Base-by-base conservation (phyloP, 2,113 vertebrate species). In the Halichoerus grypus region DNA sequence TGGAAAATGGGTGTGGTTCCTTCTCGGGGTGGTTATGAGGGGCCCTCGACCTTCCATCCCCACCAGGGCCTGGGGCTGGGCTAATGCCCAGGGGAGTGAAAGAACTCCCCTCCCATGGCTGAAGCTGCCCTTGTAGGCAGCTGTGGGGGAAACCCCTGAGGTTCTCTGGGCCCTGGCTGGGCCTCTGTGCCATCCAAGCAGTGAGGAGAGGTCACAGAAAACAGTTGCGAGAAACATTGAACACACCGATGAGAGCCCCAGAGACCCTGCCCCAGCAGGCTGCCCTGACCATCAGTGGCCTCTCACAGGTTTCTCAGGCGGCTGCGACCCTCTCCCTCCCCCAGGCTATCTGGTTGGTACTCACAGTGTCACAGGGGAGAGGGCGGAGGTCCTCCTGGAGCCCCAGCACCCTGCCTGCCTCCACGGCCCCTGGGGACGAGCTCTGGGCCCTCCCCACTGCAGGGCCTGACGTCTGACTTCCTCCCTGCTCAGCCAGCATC, bases 381-480 rank as follows among this genome's bases (percentile, higher is more conserved):
- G 88, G 76, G 57, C 0, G 7, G 74, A 2, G 24, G 82, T 92
- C 88, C 39, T 85, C 76, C 67, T 22, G 42, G 36, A 18, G 67
- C 65, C 49, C 28, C 28, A 0, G 88, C 24, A 21, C 87, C 79
- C 59, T 1, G 83, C 76, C 49, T 69, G 72, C n/a, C 79, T 92
- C 87, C 26, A 6, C 0, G 3, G 96, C n/a, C 97, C 65, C 91
- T 4, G 71, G 94, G 81, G 96, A 97, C 19, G 4, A 69, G 61
- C 71, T 24, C 36, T 2, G 7, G 77, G 88, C 85, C 79, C 51
- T 92, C 63, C 91, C 93, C 11, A 12, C 77, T 3, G 21, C 67
- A 21, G 71, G 53, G 36, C 86, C 72, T 96, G 93, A 87, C 5
- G 21, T 69, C 77, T 67, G 26, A 98, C 98, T 98, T 98, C 98